Conservation (phyloP, 2,888 invertebrate genomes). For the Mythimna loreyi region DNA sequence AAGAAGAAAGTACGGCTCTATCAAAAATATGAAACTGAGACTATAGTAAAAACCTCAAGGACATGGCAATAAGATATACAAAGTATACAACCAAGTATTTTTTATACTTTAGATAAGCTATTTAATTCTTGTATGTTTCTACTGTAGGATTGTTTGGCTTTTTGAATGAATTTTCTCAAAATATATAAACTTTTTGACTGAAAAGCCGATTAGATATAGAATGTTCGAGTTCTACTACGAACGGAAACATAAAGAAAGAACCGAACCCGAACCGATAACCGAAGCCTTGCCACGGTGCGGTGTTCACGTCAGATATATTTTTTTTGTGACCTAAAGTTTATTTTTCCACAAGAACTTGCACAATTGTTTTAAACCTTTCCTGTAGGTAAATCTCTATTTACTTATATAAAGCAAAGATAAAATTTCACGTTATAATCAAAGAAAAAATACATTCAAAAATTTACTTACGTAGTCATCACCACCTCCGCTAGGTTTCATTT, state of each 20-base stretch:
- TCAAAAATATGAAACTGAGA: too few relatives aligned
- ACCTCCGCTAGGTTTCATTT: conserved; percentile 84
- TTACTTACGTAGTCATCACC: conserved; percentile 86
- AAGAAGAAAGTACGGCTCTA: too few relatives aligned
- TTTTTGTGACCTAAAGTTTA: not conserved
- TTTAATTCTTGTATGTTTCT: not conserved
- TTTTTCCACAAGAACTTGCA: not conserved
- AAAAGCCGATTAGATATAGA: not conserved
- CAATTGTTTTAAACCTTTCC: not conserved
- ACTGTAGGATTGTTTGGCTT: not conserved
- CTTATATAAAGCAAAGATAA: not conserved
- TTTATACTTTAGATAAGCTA: not conserved
- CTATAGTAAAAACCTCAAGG: too few relatives aligned
- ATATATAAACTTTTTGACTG: too few relatives aligned
- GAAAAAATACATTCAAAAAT: conserved; percentile 8
- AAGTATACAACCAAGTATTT: not conserved
- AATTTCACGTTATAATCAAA: not conserved
- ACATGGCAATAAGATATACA: not conserved
- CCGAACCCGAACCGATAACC: not conserved
- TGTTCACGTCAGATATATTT: conserved; percentile 10
- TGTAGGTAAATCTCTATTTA: not conserved
- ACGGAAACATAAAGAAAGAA: conserved; percentile 8
- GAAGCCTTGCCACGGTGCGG: conserved; percentile 42
- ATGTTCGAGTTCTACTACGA: conserved; percentile 7
- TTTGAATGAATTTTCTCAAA: not conserved